Evolutionary conservation across 2,888 invertebrate genomes (phyloP), one percentile per base, ranked within the genome.

Genomic region (Arctia plantaginis): DNA sequence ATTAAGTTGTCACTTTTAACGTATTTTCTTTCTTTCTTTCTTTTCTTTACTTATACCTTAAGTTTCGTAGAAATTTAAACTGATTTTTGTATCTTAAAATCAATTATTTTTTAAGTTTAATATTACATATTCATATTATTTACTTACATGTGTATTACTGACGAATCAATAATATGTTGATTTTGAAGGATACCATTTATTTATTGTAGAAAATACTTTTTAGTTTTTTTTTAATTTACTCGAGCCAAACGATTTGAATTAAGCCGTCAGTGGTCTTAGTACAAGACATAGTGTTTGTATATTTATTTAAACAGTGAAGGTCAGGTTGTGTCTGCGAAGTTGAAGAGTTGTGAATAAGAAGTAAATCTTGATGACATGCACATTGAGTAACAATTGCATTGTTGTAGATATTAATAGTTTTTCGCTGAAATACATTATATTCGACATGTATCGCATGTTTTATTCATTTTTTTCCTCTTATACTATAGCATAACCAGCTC

Each of bases 371-470:
- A 82, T 82, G 83, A 76, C 80, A 80, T 85, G 78, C 69, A 71
- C 82, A 77, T 77, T 76, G 71, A 84, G 74, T 78, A 85, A 84
- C 76, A 76, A 81, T 84, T 80, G 83, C 87, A 89, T 89, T 90
- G 86, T 88, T 89, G 83, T 86, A 88, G 86, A 86, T 85, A 87
- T 85, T 84, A 84, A 85, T 89, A 90, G 87, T 87, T 89, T 88
- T 86, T 89, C 84, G 90, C 91, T 91, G 84, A 89, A 89, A 90
- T 88, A 88, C 84, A 89, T 86, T 84, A 86, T 86, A 87, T 84
- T 85, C 89, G 86, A 88, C 85, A 84, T 85, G 88, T 85, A 85
- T 75, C 64, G 69, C 62, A 23, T 82, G 59, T 79, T 80, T 83
- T 74, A 86, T 81, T 82, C 1, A 12, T 44, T 7, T 47, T 47